A percentile compares a stretch with the other conserved stretches of the same genome.
These are phyloP conservation scores for Enhydra lutris DNA, from an alignment of 2,113 vertebrate species.

Conservation along the genomic window DNA sequence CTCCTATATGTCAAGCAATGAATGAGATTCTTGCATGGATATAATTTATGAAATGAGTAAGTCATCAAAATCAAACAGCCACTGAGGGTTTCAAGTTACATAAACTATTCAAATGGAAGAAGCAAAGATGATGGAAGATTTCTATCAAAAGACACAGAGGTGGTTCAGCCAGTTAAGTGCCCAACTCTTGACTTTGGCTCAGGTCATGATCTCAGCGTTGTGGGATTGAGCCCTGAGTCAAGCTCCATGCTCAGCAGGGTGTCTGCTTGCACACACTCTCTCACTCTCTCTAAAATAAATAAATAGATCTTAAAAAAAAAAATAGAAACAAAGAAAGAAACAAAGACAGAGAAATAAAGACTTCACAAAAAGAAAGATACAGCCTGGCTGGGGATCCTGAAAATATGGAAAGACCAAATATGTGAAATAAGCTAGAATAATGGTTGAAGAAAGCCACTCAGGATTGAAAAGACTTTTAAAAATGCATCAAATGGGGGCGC, in stretches of 20 bases:
- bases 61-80: neutral
- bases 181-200: neutral
- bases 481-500: neutral
- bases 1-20: neutral
- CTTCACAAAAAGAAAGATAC: neutral
- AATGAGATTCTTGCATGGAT: neutral
- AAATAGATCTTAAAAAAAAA: neutral
- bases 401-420: neutral
- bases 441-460: neutral
- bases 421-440: neutral
- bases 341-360: neutral
- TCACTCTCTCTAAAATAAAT: neutral
- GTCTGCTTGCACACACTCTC: neutral
- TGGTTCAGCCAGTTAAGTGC: neutral
- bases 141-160: neutral
- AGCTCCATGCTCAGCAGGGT: neutral
- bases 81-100: neutral
- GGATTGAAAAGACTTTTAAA: neutral
- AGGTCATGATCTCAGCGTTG: neutral
- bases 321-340: neutral
- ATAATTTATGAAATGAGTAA: neutral
- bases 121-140: neutral
- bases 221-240: neutral
- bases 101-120: neutral
- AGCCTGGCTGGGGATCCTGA: neutral